Evolutionary conservation across 2,888 invertebrate species (phyloP), one percentile per base, ranked within the genome.

Genomic region (Sussaba pulchella): DNA sequence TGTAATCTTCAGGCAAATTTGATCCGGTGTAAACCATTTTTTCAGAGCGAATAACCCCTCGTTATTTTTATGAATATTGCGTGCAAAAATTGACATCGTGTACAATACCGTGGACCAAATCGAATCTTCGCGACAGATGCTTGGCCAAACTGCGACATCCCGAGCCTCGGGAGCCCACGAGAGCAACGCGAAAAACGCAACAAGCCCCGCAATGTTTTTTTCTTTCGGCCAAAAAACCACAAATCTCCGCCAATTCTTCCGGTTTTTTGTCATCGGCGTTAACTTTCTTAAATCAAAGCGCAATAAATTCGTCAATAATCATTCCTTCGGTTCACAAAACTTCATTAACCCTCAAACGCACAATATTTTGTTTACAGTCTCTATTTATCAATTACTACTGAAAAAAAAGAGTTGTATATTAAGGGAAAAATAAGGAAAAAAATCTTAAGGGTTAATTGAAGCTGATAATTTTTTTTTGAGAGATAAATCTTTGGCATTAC

Each of bases 91-190:
- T 45, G 12, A 31, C 50, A 63, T 12, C 31, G 31, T 31, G 21
- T 31, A 24, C 77, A 59, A 86, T 90, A 93, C 93, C 89, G 82
- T 94, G 93, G 52, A 95, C 92, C 5, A 95, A 85, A 84, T 94
- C 93, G 66, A 95, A 93, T 75, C 93, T 93, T 69, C 93, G 92
- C 0, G 93, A 92, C 12, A 95, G 88, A 8, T 93, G 83, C 10
- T 86, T 86, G 0, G 94, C 95, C 82, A 95, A 94, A 1, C 93
- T 93, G 77, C 92, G 92, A 39, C 94, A 91, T 1, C 95, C 94
- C 14, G 94, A 93, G 74, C 95, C 95, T 57, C 94, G 90, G 0
- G 94, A 94, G 3, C 95, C 95, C 1, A 95, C 87, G 0, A 96
- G 88, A 43, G 94, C 88, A 71, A 95, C 93, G 45, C 95, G 93